Conservation (phyloP, 2,797 vertebrate species). For the Neomorphus geoffroyi region DNA sequence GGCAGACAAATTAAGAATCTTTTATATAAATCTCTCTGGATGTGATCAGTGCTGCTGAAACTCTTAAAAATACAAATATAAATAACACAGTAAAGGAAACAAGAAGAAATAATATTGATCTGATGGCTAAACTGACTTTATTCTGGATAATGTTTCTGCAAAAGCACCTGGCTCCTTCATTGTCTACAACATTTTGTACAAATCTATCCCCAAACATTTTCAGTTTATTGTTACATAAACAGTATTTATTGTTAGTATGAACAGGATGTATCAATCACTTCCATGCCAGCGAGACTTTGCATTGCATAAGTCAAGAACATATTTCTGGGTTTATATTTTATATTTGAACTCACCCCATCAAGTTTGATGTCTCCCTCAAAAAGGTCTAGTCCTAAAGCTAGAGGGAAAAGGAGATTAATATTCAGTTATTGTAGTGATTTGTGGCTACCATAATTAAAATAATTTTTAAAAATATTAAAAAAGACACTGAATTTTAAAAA, state of each 20-base stretch:
- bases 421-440: conserved; percentile 6
- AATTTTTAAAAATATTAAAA: background rate
- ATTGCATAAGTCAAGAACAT: background rate
- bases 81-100: background rate
- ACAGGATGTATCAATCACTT: background rate
- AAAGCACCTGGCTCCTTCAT: background rate
- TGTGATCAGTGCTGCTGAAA: background rate
- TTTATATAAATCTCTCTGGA: background rate
- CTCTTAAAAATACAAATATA: background rate
- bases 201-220: background rate
- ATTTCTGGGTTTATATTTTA: background rate
- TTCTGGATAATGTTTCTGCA: conserved; percentile 25
- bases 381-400: conserved; percentile 86
- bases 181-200: background rate
- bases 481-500: conserved; percentile 53
- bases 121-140: background rate
- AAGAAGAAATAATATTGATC: background rate
- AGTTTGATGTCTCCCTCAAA: conserved; percentile 90
- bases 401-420: conserved; percentile 13
- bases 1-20: background rate
- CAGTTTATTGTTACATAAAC: conserved; percentile 11
- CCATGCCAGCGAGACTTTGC: background rate
- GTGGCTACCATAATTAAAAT: background rate
- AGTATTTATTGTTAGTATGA: background rate
- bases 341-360: conserved; percentile 75